These are phyloP conservation scores for Belgica antarctica DNA, from an alignment of 2,888 invertebrate species.

Conservation along the genomic window DNA sequence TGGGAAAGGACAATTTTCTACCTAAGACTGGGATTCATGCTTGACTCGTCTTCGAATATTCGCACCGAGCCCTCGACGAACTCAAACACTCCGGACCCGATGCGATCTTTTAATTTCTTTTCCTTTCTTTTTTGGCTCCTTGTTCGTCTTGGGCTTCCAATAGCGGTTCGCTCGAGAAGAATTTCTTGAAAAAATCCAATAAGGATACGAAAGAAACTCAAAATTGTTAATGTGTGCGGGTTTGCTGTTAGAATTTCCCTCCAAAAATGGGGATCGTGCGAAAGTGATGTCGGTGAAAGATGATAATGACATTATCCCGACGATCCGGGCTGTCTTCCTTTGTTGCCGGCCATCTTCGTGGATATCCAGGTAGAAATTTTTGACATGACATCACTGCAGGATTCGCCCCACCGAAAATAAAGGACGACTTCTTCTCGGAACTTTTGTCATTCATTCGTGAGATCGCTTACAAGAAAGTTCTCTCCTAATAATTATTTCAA, in stretches of 20 bases:
- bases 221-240: not conserved
- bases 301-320: no score
- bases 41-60: not conserved
- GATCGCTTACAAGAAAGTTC: not conserved
- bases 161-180: no score
- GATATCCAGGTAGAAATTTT: no score
- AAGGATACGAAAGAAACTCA: not conserved
- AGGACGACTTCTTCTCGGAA: not conserved
- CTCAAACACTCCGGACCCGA: not conserved
- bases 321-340: no score
- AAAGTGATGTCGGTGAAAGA: no score
- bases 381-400: no score
- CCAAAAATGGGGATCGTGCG: no score
- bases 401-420: no score
- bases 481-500: no score
- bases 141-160: no score
- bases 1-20: conserved; percentile 21
- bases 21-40: not conserved
- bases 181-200: not conserved
- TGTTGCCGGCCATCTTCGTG: no score
- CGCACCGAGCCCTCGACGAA: not conserved
- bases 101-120: conserved; percentile 16
- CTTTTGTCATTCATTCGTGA: not conserved
- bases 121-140: not conserved
- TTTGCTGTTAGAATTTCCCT: not conserved